phyloP scores from a whole-genome alignment of 2,113 vertebrate genomes.

The Arizona elegans region DNA sequence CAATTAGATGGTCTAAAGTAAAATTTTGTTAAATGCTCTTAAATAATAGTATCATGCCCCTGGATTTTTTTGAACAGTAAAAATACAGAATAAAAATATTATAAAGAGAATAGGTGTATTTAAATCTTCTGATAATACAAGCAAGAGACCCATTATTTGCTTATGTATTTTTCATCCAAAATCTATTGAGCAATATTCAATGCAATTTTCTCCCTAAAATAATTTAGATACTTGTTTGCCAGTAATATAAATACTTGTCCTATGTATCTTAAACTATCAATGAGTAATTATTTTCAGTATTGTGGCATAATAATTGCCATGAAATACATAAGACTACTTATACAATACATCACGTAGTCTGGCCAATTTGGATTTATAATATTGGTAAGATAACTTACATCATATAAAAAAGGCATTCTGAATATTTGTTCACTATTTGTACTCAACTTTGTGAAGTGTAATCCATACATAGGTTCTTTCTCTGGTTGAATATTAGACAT shows the following conservation, averaged over 20 bases:
- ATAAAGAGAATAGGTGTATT: neutral
- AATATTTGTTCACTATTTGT: neutral
- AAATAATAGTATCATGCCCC: neutral
- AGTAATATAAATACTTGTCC: neutral
- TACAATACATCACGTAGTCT: conserved; percentile 27
- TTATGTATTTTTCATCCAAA: neutral
- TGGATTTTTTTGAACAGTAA: neutral
- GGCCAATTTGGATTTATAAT: neutral
- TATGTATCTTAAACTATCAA: neutral
- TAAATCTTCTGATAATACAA: neutral
- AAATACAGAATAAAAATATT: neutral
- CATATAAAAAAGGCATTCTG: neutral
- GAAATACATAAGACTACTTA: neutral
- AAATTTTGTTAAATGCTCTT: neutral
- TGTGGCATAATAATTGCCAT: conserved; percentile 17
- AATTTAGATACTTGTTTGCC: neutral
- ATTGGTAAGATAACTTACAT: neutral
- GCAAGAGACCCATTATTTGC: neutral
- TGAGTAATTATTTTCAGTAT: neutral
- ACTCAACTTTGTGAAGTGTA: neutral
- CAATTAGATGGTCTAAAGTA: neutral
- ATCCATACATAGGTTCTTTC: neutral
- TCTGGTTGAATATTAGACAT: neutral
- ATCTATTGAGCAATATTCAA: neutral
- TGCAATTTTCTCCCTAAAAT: neutral